phyloP scores from a whole-genome alignment of 2,888 invertebrate species.

The Villa cingulata region DNA sequence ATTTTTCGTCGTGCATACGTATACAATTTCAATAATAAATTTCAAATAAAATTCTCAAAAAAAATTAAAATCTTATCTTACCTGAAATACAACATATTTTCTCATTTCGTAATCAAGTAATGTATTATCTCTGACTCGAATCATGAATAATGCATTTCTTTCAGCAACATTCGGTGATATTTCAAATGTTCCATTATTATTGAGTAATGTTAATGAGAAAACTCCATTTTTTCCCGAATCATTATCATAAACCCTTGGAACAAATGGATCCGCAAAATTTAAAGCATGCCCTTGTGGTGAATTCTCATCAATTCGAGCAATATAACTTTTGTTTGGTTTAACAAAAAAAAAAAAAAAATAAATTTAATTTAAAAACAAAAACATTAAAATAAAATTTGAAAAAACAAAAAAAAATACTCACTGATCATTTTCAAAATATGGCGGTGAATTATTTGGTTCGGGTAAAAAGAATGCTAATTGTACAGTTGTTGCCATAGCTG shows the following conservation, averaged over 20 bases:
- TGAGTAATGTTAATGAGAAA: slow-evolving; percentile 60
- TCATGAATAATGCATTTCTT: slow-evolving; percentile 60
- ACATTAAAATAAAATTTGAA: too few relatives aligned
- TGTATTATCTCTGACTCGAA: slow-evolving; percentile 68
- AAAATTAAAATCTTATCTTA: too few relatives aligned
- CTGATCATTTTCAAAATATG: slow-evolving; percentile 68
- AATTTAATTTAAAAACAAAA: neutral
- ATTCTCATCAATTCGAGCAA: slow-evolving; percentile 65
- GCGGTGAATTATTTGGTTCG: slow-evolving; percentile 61
- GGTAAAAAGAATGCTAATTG: slow-evolving; percentile 71
- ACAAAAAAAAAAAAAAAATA: neutral
- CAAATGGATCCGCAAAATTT: slow-evolving; percentile 55
- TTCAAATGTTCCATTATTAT: slow-evolving; percentile 80
- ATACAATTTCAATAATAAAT: too few relatives aligned
- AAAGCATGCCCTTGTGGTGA: slow-evolving; percentile 66
- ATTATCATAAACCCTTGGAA: slow-evolving; percentile 59
- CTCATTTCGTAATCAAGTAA: slow-evolving; percentile 75
- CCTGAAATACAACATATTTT: slow-evolving; percentile 60
- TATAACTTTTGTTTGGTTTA: slow-evolving; percentile 54
- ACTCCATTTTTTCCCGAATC: slow-evolving; percentile 73
- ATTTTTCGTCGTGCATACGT: too few relatives aligned
- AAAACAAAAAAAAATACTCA: slow-evolving; percentile 34
- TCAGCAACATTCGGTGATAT: slow-evolving; percentile 72
- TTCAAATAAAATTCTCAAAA: too few relatives aligned
- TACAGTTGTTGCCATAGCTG: slow-evolving; percentile 67